Evolutionary conservation across 2,888 invertebrate genomes (phyloP), one percentile per base, ranked within the genome.

Genomic region (Holacanthella duospinosa): DNA sequence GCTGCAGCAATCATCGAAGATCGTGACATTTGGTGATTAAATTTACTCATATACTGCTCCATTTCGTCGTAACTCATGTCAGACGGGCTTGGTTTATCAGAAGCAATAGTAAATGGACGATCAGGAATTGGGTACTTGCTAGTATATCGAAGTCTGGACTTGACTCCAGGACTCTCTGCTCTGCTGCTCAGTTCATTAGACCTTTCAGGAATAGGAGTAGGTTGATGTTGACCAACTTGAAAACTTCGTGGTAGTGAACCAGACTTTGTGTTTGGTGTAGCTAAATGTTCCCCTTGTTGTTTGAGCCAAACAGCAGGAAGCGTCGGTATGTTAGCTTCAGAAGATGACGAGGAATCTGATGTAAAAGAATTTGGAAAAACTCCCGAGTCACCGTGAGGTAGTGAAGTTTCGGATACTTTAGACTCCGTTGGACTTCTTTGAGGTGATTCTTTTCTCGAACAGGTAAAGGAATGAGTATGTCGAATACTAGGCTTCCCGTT

Each of bases 181-280:
- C 44, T 60, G 3, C 27, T 19, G 9, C 26, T 43, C n/a, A n/a
- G n/a, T 12, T n/a, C 36, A 4, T 27, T 9, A 2, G 63, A n/a
- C 9, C 25, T 65, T 55, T n/a, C 54, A 36, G 25, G 55, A 53
- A 29, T 21, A 43, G 60, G 29, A 29, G 43, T 61, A 60, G 67
- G 81, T 60, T 80, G 80, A 71, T 81, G 81, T 1, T 83, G 80
- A 54, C 81, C 79, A 29, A 85, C 81, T 77, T 88, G 88, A 73
- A 89, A 89, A 73, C 88, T 88, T 71, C 89, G 80, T 0, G 89
- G 88, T 61, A 89, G 76, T 0, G 88, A 88, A 26, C 88, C 89
- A 19, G 87, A 85, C 76, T 89, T 89, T 74, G 84, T 83, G 60
- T 82, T 80, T 0, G 83, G 82, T 2, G 83, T 83, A 1, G 76